phyloP scores from a whole-genome alignment of 2,888 invertebrate species.

The Thera britannica region DNA sequence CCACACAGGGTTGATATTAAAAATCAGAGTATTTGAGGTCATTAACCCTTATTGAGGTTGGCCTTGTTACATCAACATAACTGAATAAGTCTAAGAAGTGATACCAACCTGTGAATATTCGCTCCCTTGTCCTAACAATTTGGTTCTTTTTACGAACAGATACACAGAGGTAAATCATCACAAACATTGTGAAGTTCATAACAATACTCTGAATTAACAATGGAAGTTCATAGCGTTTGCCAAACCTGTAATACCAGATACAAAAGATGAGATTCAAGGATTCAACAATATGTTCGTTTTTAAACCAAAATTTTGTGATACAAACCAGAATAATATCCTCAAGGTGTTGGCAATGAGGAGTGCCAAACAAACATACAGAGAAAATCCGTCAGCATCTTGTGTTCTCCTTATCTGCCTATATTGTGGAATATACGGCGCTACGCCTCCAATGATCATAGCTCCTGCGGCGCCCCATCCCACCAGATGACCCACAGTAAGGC shows the following conservation, averaged over 20 bases:
- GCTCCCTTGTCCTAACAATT: conserved; percentile 89
- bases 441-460: conserved; percentile 97
- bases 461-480: conserved; percentile 92
- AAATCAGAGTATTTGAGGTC: neutral
- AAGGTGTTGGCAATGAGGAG: conserved; percentile 98
- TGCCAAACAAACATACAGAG: conserved; percentile 97
- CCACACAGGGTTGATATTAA: no score
- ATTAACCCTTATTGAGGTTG: neutral
- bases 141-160: conserved; percentile 92
- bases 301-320: conserved; percentile 39
- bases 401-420: conserved; percentile 96
- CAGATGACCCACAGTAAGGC: conserved; percentile 89
- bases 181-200: conserved; percentile 98
- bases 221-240: conserved; percentile 97
- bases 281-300: neutral
- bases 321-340: conserved; percentile 98
- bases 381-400: conserved; percentile 98
- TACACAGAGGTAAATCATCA: conserved; percentile 97
- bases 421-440: conserved; percentile 98
- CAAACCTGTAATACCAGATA: conserved; percentile 92
- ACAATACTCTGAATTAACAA: conserved; percentile 97
- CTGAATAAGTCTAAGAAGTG: conserved; percentile 1
- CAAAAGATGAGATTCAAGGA: neutral
- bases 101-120: conserved; percentile 92
- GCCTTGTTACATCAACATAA: neutral